Evolutionary conservation across 2,113 vertebrate genomes (phyloP).

Genomic region (Otocyon megalotis): DNA sequence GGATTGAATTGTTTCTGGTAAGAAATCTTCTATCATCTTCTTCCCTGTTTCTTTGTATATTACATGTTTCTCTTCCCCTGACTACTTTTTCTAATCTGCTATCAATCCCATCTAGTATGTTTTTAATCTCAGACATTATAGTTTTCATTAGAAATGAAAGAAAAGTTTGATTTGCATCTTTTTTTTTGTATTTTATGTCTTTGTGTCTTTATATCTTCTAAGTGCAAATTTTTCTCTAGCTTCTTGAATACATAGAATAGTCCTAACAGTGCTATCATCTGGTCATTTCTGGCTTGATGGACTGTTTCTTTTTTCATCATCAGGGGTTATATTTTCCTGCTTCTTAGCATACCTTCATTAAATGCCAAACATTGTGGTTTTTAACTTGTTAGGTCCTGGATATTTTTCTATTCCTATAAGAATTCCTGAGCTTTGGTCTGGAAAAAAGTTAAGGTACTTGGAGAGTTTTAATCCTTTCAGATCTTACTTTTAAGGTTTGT

Average conservation of each 20-base stretch:
- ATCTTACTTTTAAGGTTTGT: background rate
- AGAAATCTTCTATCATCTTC: conserved; percentile 21
- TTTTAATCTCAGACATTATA: background rate
- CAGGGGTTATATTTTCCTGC: background rate
- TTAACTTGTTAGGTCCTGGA: background rate
- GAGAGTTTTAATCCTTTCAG: background rate
- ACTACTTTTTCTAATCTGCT: background rate
- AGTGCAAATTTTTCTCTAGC: background rate
- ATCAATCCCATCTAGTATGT: background rate
- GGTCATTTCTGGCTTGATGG: background rate
- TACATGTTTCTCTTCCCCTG: background rate
- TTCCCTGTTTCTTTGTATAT: background rate
- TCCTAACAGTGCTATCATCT: background rate
- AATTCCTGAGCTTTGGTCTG: background rate
- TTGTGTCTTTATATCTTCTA: background rate
- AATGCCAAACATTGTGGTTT: background rate
- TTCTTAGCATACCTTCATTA: background rate
- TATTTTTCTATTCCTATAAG: background rate
- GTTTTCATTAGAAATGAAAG: conserved; percentile 9
- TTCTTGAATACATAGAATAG: background rate
- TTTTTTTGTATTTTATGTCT: background rate
- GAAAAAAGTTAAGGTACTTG: background rate
- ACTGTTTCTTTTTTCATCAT: background rate
- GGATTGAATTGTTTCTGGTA: background rate
- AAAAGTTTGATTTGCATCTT: background rate